Conservation (phyloP, 2,113 vertebrate genomes). For the Semnornis frantzii region DNA sequence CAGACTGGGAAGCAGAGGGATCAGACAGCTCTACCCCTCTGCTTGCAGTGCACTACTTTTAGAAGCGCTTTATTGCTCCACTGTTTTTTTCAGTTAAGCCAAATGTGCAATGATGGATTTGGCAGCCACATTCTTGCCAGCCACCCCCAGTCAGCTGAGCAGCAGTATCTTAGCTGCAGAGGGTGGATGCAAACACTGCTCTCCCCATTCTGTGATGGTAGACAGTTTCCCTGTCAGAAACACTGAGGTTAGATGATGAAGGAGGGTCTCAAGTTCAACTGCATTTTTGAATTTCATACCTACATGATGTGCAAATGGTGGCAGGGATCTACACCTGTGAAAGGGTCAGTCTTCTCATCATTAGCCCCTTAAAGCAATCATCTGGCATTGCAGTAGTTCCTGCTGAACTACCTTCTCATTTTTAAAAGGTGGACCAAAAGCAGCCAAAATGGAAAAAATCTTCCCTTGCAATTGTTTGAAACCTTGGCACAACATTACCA, state of each 20-base stretch:
- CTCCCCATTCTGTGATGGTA: not conserved
- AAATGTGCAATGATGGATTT: not conserved
- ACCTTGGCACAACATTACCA: not conserved
- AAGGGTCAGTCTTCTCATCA: not conserved
- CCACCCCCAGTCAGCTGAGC: conserved; percentile 39
- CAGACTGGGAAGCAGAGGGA: not conserved
- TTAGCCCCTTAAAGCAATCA: not conserved
- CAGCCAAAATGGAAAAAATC: not conserved
- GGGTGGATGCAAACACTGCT: not conserved
- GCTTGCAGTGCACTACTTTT: not conserved
- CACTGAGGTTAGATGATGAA: not conserved
- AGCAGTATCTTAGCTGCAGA: not conserved
- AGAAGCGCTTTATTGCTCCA: not conserved
- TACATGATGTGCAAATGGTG: not conserved
- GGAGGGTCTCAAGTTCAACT: not conserved
- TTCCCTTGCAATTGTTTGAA: not conserved
- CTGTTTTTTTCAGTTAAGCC: not conserved
- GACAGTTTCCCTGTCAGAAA: not conserved
- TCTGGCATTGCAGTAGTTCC: not conserved
- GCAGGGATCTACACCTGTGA: not conserved
- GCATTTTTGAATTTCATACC: not conserved
- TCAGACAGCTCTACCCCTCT: not conserved
- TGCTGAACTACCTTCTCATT: not conserved
- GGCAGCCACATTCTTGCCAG: not conserved
- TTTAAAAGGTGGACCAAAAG: not conserved